These are phyloP conservation scores for Apeltes quadracus DNA, from an alignment of 2,113 vertebrate genomes.

Conservation along the genomic window DNA sequence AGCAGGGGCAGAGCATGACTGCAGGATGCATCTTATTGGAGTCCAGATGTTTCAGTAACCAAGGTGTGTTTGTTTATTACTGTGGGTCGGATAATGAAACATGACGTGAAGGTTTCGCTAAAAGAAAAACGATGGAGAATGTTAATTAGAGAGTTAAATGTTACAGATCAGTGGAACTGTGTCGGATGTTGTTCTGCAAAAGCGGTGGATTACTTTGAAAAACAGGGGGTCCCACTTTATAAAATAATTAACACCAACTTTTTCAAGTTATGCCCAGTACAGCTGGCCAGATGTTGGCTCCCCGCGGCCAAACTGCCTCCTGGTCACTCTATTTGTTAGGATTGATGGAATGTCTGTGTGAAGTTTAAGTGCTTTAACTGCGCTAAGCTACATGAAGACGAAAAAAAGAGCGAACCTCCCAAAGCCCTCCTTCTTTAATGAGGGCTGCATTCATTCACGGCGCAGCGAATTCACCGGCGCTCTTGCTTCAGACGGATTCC, in stretches of 20 bases:
- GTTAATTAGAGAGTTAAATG: neutral
- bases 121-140: neutral
- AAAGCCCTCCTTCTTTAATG: neutral
- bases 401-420: neutral
- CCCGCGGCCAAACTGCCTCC: neutral
- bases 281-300: neutral
- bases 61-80: constrained; percentile 1
- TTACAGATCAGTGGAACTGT: neutral
- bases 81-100: neutral
- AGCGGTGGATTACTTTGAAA: neutral
- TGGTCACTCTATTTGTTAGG: neutral
- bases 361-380: too few species aligned
- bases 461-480: neutral
- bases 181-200: neutral
- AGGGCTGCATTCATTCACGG: neutral
- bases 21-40: constrained; percentile 23
- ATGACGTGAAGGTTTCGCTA: neutral
- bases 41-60: constrained; percentile 11
- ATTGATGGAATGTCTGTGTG: neutral
- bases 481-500: neutral
- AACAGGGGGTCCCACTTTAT: neutral
- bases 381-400: neutral
- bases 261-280: neutral
- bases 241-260: neutral
- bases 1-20: constrained; percentile 15